A percentile compares a stretch with the other conserved stretches of the same genome.
These are phyloP conservation scores for Torymus tubicola DNA, from an alignment of 2,888 invertebrate genomes.

Conservation along the genomic window DNA sequence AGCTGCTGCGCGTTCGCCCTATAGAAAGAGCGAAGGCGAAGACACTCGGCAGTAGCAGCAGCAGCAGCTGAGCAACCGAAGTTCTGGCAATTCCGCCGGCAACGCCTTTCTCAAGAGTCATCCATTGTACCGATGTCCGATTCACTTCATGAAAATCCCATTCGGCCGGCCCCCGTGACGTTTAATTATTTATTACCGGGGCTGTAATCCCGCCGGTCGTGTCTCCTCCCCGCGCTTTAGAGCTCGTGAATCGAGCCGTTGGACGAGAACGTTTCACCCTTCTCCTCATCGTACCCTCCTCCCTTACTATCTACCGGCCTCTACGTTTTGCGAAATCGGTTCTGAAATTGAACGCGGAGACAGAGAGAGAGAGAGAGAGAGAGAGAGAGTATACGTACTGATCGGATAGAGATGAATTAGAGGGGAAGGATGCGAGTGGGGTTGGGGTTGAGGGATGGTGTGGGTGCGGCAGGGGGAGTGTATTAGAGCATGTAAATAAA, in stretches of 20 bases:
- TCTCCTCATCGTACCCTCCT: background rate
- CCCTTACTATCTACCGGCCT: background rate
- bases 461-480: no score
- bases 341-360: background rate
- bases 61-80: conserved; percentile 46
- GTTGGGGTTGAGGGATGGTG: no score
- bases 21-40: conserved; percentile 16
- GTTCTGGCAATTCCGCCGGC: conserved; percentile 40
- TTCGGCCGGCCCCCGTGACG: conserved; percentile 39
- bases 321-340: background rate
- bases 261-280: no score
- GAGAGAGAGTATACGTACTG: background rate
- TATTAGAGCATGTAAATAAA: no score
- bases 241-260: no score
- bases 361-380: background rate
- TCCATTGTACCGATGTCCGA: conserved; percentile 46
- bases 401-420: conserved; percentile 2
- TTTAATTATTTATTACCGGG: conserved; percentile 60
- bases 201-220: conserved; percentile 47
- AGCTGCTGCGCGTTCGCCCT: background rate
- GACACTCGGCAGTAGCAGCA: conserved; percentile 45
- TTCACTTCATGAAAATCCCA: conserved; percentile 47
- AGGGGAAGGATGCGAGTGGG: background rate
- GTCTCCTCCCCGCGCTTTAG: conserved; percentile 2
- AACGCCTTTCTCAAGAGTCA: conserved; percentile 31